A percentile compares a stretch with the other conserved stretches of the same genome.
phyloP scores from a whole-genome alignment of 2,797 vertebrate species.

The Eurystomus glaucurus region DNA sequence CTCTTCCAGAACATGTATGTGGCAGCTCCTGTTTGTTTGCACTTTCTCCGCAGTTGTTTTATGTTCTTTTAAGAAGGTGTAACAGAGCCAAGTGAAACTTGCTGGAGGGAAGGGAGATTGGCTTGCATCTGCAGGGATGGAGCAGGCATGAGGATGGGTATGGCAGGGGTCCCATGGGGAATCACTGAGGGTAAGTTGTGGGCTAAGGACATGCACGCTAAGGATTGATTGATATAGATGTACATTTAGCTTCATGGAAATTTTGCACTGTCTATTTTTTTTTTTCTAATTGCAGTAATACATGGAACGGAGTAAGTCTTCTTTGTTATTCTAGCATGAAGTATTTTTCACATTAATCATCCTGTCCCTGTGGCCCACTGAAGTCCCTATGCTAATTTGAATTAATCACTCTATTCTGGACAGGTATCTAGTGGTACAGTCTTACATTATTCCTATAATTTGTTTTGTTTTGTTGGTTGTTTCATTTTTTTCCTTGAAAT shows the following conservation, averaged over 20 bases:
- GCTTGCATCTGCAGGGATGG: background rate
- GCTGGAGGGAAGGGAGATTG: background rate
- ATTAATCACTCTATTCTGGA: slow-evolving; percentile 47
- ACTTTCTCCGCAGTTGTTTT: background rate
- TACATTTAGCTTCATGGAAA: background rate
- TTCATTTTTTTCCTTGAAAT: background rate
- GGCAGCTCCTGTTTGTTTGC: slow-evolving; percentile 50
- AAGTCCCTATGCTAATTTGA: slow-evolving; percentile 56
- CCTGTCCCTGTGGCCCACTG: background rate
- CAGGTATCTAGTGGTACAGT: slow-evolving; percentile 28
- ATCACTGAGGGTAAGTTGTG: background rate
- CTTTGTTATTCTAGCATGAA: slow-evolving; percentile 63
- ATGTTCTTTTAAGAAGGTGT: background rate
- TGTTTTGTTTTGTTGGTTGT: background rate
- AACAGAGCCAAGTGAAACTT: background rate
- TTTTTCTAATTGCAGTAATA: slow-evolving; percentile 35
- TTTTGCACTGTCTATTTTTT: background rate
- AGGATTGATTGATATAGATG: background rate
- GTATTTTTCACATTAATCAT: slow-evolving; percentile 53
- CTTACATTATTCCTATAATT: slow-evolving; percentile 33
- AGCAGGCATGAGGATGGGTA: background rate
- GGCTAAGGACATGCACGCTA: background rate
- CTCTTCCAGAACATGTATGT: background rate
- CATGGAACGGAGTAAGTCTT: slow-evolving; percentile 20
- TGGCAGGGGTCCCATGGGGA: background rate